phyloP scores from a whole-genome alignment of 2,888 invertebrate genomes.

The Caenorhabditis sinica region DNA sequence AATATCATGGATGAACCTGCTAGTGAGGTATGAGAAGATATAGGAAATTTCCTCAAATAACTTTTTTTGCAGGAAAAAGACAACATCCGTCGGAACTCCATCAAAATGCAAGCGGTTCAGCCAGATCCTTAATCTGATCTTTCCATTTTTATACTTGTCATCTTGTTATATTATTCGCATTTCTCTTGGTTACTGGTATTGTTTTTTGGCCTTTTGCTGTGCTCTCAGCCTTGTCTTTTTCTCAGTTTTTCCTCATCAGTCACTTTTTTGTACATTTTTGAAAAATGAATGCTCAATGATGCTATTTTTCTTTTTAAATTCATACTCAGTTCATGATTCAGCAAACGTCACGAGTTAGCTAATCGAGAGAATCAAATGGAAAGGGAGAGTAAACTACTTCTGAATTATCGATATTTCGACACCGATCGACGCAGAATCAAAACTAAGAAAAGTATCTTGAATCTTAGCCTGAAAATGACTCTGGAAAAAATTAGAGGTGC shows the following conservation, averaged over 20 bases:
- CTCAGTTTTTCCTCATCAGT: slow-evolving; percentile 6
- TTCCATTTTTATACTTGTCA: slow-evolving; percentile 5
- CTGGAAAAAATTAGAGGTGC: too few relatives aligned
- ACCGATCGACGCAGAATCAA: too few relatives aligned
- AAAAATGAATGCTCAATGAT: slow-evolving; percentile 10
- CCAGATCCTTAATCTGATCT: slow-evolving; percentile 49
- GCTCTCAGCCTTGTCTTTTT: slow-evolving; percentile 1
- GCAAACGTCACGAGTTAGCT: too few relatives aligned
- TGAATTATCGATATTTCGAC: too few relatives aligned
- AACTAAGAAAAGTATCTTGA: too few relatives aligned
- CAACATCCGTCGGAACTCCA: slow-evolving; percentile 53
- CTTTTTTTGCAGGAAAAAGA: slow-evolving; percentile 48
- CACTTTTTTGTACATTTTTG: slow-evolving; percentile 54
- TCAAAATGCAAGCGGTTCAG: slow-evolving; percentile 57
- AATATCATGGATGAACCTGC: slow-evolving; percentile 81
- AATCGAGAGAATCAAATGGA: too few relatives aligned
- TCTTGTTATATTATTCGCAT: slow-evolving; percentile 2
- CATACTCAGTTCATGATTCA: background rate
- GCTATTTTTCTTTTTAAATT: background rate
- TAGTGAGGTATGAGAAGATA: slow-evolving; percentile 48
- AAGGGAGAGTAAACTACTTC: too few relatives aligned
- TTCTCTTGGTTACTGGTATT: slow-evolving; percentile 43
- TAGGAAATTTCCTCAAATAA: background rate
- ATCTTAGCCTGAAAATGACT: too few relatives aligned
- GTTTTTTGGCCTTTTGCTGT: slow-evolving; percentile 8